Evolutionary conservation across 2,113 vertebrate genomes (phyloP).

Genomic region (Pangasianodon gigas): DNA sequence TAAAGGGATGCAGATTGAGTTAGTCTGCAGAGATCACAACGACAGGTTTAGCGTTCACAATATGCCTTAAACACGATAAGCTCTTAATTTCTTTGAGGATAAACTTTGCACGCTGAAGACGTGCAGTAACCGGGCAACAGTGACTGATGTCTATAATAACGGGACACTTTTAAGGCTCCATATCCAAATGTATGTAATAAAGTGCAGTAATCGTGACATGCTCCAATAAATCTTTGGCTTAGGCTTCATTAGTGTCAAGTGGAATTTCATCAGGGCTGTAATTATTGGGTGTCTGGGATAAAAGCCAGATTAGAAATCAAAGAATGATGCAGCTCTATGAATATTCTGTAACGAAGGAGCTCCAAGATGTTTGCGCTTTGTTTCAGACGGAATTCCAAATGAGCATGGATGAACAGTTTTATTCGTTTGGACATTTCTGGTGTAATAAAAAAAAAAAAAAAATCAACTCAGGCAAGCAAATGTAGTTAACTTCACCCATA

Average conservation of each 20-base stretch:
- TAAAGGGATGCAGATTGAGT: background rate
- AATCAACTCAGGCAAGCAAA: background rate
- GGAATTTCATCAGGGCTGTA: slow-evolving; percentile 47
- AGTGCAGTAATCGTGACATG: slow-evolving; percentile 44
- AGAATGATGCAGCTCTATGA: slow-evolving; percentile 22
- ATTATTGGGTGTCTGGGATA: slow-evolving; percentile 52
- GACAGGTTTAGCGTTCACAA: background rate
- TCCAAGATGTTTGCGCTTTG: background rate
- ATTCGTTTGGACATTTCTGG: background rate
- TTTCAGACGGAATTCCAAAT: background rate
- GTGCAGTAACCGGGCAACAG: slow-evolving; percentile 10
- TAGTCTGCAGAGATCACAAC: background rate
- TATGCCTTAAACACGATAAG: slow-evolving; percentile 12
- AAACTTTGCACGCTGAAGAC: background rate
- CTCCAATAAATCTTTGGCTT: slow-evolving; percentile 53
- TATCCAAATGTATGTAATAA: slow-evolving; percentile 48
- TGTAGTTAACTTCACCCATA: background rate
- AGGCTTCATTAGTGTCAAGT: slow-evolving; percentile 50
- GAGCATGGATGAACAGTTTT: background rate
- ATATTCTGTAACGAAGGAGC: slow-evolving; percentile 14
- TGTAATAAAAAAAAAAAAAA: background rate
- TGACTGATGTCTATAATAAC: slow-evolving; percentile 45
- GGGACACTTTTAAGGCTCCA: slow-evolving; percentile 36
- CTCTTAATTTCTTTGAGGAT: background rate
- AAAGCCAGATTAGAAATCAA: slow-evolving; percentile 55